Evolutionary conservation across 2,888 invertebrate species (phyloP).

Genomic region (Cataglyphis albicans): DNA sequence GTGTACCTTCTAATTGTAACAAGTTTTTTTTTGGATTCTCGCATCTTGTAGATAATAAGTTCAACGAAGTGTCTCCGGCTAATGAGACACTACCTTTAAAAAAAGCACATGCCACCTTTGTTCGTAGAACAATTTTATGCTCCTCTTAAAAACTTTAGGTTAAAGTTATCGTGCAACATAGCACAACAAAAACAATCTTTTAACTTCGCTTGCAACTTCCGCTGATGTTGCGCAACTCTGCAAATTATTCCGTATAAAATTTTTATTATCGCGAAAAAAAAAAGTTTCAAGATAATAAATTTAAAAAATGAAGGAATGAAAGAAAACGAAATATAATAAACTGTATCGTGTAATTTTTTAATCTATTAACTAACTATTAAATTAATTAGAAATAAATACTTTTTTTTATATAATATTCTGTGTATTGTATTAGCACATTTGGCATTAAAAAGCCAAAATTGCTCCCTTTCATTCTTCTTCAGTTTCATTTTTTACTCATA

Average conservation of each 20-base stretch:
- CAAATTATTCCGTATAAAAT: conserved; percentile 17
- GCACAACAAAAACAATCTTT: conserved; percentile 16
- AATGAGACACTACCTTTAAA: conserved; percentile 30
- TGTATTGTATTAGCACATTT: not conserved
- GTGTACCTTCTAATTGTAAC: conserved; percentile 11
- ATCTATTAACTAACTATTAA: not conserved
- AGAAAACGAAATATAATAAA: not conserved
- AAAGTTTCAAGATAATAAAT: conserved; percentile 9
- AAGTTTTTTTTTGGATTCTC: not conserved
- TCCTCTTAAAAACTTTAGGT: conserved; percentile 7
- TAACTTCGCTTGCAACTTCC: not conserved
- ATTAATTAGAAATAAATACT: conserved; percentile 13
- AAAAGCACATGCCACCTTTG: conserved; percentile 2
- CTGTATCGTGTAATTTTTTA: conserved; percentile 7
- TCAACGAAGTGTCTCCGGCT: conserved; percentile 4
- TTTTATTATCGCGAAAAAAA: conserved; percentile 9
- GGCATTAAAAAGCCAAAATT: not conserved
- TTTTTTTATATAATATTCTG: not conserved
- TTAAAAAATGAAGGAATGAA: not conserved
- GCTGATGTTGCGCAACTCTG: not conserved
- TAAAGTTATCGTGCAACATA: not conserved
- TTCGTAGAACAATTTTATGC: not conserved
- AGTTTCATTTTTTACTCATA: not conserved
- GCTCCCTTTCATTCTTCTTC: not conserved
- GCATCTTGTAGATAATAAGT: not conserved